Evolutionary conservation across 2,797 vertebrate genomes (phyloP).

Genomic region (Ctenochaetus hawaiiensis): DNA sequence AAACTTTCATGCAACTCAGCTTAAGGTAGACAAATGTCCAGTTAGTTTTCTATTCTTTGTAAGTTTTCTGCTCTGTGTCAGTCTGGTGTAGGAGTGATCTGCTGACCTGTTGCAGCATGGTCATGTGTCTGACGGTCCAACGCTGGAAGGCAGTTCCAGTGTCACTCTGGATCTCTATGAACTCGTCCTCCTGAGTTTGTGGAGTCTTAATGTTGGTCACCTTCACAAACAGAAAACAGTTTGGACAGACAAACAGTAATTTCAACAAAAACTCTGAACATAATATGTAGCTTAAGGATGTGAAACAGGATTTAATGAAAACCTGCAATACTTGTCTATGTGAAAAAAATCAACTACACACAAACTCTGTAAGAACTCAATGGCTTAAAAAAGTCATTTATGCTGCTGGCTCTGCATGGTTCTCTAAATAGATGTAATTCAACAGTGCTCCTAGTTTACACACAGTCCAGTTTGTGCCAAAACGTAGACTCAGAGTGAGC

Average conservation of each 20-base stretch:
- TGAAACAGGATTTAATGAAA: not conserved
- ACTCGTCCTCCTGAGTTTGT: conserved; percentile 94
- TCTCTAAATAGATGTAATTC: no score
- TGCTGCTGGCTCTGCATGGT: no score
- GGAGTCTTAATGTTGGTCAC: conserved; percentile 95
- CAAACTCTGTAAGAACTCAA: no score
- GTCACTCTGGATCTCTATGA: conserved; percentile 98
- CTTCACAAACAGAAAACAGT: conserved; percentile 71
- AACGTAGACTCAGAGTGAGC: no score
- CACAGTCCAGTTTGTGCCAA: no score
- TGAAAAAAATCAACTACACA: no score
- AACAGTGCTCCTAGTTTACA: no score
- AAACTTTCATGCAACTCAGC: no score
- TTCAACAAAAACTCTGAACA: not conserved
- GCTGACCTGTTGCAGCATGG: conserved; percentile 93
- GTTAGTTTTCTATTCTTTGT: not conserved
- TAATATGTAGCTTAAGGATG: not conserved
- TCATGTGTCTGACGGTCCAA: conserved; percentile 93
- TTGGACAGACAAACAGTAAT: no score
- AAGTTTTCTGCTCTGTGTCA: not conserved
- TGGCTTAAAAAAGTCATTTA: no score
- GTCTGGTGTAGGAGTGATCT: not conserved
- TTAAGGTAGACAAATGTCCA: not conserved
- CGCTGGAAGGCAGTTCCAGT: conserved; percentile 97
- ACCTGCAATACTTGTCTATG: no score